A percentile compares a stretch with the other conserved stretches of the same genome.
phyloP scores from a whole-genome alignment of 1,140 invertebrate genomes.

The Macrotrachela quadricornifera region DNA sequence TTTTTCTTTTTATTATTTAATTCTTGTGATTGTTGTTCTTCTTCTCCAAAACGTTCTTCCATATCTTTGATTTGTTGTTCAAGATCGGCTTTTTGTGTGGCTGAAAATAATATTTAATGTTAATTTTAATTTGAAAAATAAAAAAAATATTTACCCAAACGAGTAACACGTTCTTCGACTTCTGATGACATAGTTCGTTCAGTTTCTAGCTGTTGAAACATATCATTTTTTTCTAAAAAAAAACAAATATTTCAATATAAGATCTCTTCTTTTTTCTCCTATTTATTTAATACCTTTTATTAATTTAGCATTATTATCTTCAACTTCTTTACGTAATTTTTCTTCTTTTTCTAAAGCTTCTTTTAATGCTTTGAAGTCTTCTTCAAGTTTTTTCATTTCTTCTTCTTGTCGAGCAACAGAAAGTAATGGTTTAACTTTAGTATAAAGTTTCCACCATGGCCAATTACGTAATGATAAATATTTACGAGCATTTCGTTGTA shows the following conservation, averaged over 20 bases:
- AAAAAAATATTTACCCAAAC: no score
- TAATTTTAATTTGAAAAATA: no score
- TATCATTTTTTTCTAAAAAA: slow-evolving; percentile 57
- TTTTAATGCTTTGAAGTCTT: slow-evolving; percentile 77
- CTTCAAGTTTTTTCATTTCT: slow-evolving; percentile 88
- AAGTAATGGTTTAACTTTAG: slow-evolving; percentile 88
- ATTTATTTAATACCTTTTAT: slow-evolving; percentile 21
- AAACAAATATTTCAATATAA: no score
- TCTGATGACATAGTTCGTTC: slow-evolving; percentile 53
- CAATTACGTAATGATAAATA: slow-evolving; percentile 94
- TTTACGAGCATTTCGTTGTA: slow-evolving; percentile 93
- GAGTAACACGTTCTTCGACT: slow-evolving; percentile 50
- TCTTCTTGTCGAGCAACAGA: slow-evolving; percentile 94
- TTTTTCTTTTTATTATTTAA: slow-evolving; percentile 81
- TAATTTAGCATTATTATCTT: slow-evolving; percentile 63
- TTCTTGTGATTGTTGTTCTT: slow-evolving; percentile 78
- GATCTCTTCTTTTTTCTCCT: no score
- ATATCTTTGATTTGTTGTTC: slow-evolving; percentile 87
- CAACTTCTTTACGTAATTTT: slow-evolving; percentile 83
- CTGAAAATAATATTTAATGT: slow-evolving; percentile 66
- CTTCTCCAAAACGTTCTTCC: slow-evolving; percentile 74
- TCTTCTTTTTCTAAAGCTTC: slow-evolving; percentile 78
- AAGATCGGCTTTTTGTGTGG: slow-evolving; percentile 83
- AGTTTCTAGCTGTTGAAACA: slow-evolving; percentile 62
- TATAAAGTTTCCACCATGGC: slow-evolving; percentile 99